Conservation (phyloP, 2,797 vertebrate species). For the Pangasius djambal region DNA sequence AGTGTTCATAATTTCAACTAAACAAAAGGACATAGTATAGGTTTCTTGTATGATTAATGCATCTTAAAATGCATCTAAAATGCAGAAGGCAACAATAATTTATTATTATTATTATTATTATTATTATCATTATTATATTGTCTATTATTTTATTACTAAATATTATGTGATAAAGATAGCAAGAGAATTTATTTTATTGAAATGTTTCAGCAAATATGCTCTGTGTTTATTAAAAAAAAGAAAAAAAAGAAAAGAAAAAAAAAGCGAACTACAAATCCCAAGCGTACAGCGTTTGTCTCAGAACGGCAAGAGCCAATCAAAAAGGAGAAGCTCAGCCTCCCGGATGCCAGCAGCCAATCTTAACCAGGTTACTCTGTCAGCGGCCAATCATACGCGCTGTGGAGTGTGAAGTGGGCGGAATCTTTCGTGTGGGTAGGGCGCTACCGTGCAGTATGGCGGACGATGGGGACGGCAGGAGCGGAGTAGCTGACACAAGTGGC, state of each 20-base stretch:
- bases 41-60: not conserved
- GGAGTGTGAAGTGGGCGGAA: conserved; percentile 54
- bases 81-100: no score
- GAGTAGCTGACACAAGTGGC: conserved; percentile 76
- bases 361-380: not conserved
- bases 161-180: not conserved
- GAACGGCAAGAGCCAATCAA: not conserved
- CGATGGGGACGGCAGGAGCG: conserved; percentile 80
- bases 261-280: not conserved
- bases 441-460: conserved; percentile 82
- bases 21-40: no score
- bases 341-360: not conserved
- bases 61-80: not conserved
- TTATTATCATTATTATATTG: not conserved
- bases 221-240: not conserved
- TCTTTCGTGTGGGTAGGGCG: conserved; percentile 71
- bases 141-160: not conserved
- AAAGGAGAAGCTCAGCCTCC: not conserved
- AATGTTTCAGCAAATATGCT: not conserved
- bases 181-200: not conserved
- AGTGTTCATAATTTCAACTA: not conserved
- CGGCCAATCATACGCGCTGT: conserved; percentile 34
- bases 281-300: not conserved
- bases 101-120: not conserved
- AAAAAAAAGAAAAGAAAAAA: not conserved